A percentile compares a stretch with the other conserved stretches of the same genome.
Conservation (phyloP, 2,797 vertebrate species). For the Bradypus variegatus region DNA sequence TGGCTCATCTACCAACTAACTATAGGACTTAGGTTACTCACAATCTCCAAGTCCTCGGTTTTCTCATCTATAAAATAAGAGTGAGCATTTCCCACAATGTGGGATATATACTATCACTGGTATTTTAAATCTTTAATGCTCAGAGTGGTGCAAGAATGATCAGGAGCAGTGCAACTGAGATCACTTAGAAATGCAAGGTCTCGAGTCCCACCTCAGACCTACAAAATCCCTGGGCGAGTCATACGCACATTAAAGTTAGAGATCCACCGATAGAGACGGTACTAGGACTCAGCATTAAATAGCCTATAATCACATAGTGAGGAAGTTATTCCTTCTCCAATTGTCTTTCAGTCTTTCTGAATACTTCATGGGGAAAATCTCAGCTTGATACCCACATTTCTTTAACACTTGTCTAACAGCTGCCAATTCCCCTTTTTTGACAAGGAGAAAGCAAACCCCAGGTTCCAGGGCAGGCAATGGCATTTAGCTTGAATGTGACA, state of each 20-base stretch:
- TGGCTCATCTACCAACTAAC: neutral
- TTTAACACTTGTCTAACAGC: conserved; percentile 6
- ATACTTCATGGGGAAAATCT: conserved; percentile 13
- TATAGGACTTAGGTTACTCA: neutral
- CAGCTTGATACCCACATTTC: neutral
- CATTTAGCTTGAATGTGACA: neutral
- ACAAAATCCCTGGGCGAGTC: neutral
- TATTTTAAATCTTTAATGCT: neutral
- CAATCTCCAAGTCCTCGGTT: neutral
- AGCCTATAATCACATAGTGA: neutral
- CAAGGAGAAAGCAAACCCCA: neutral
- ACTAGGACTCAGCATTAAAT: neutral
- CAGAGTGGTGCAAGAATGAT: neutral
- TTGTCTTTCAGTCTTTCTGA: neutral
- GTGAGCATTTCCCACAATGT: neutral
- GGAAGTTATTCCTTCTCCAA: conserved; percentile 1
- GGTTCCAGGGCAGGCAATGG: neutral
- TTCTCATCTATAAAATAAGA: neutral
- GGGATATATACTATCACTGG: neutral
- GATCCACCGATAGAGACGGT: neutral
- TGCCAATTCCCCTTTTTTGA: conserved; percentile 22
- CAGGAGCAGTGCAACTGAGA: neutral
- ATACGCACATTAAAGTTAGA: neutral
- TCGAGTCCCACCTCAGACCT: neutral
- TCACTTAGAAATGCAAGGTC: neutral